Base-by-base conservation (phyloP, 2,797 vertebrate species). In the Spatula clypeata region DNA sequence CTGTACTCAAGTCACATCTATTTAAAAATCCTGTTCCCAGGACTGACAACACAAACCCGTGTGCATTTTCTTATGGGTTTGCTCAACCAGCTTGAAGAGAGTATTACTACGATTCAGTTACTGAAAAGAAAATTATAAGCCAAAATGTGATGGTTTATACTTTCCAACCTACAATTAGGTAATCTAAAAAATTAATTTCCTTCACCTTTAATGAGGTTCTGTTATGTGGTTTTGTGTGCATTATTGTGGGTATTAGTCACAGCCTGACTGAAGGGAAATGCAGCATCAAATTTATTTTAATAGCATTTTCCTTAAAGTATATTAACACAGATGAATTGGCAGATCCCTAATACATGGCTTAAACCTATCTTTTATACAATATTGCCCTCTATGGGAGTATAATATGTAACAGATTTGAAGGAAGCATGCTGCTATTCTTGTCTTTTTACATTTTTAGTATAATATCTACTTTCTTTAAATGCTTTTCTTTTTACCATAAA, bases 361-460 rank as follows among this genome's bases (percentile, higher is more conserved):
- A 32, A 91, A 89, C 40, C 77, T 65, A 98, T 98, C 95, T 97
- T 97, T 98, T 97, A 97, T 98, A 94, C 98, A 98, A 98, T 95
- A 97, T 98, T 98, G 98, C 98, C 98, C 97, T 98, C 98, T 98
- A 98, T 95, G 97, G 98, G 97, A 98, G 72, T 76, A 92, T 69
- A 45, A 86, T 83, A 90, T 94, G 66, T 36, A 95, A 82, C 53
- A 79, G 71, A 90, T 90, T 65, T 64, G 36, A 93, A 88, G 85
- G 26, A 83, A 15, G 3, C 5, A 32, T 2, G 3, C 53, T 61
- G 34, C 29, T 60, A 29, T 32, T 70, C 67, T 61, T 34, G 36
- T 45, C 61, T 49, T 55, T 5, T 24, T 65, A 45, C 40, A 79
- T 17, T 74, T 77, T 77, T 13, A 51, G 38, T 29, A 36, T 6